phyloP scores from a whole-genome alignment of 2,888 invertebrate species.

The Vanessa cardui region DNA sequence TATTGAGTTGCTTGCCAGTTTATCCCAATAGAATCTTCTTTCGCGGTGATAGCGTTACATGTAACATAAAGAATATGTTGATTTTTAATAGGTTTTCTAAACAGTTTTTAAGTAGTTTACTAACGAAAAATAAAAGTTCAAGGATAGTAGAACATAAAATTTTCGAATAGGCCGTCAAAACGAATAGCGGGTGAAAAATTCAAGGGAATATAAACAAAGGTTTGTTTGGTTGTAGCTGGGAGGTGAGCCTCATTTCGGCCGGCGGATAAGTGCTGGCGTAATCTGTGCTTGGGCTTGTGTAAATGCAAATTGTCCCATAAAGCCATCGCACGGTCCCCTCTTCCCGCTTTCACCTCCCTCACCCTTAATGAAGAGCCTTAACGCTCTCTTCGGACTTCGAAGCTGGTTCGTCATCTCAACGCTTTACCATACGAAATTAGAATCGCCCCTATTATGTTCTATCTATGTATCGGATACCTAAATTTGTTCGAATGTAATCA shows the following conservation, averaged over 20 bases:
- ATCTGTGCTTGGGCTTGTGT: slow-evolving; percentile 80
- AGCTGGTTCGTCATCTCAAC: slow-evolving; percentile 74
- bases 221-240: slow-evolving; percentile 67
- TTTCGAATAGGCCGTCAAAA: slow-evolving; percentile 71
- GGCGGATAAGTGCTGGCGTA: slow-evolving; percentile 79
- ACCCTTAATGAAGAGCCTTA: slow-evolving; percentile 73
- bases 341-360: slow-evolving; percentile 50
- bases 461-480: slow-evolving; percentile 51
- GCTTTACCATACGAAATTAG: slow-evolving; percentile 69
- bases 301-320: slow-evolving; percentile 83
- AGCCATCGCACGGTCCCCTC: slow-evolving; percentile 64
- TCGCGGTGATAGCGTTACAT: too few species aligned
- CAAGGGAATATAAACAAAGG: slow-evolving; percentile 77
- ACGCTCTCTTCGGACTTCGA: slow-evolving; percentile 60
- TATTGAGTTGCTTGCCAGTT: too few species aligned
- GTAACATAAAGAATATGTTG: too few species aligned
- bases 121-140: slow-evolving; percentile 14
- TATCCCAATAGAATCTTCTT: too few species aligned
- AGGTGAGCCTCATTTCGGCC: slow-evolving; percentile 72
- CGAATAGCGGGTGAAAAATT: slow-evolving; percentile 77
- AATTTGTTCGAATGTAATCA: slow-evolving; percentile 37
- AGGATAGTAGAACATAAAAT: slow-evolving; percentile 21
- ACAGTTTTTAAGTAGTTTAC: too few species aligned
- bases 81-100: too few species aligned
- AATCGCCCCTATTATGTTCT: slow-evolving; percentile 67